Conservation (phyloP, 1,140 invertebrate genomes). For the Saccostrea echinata region DNA sequence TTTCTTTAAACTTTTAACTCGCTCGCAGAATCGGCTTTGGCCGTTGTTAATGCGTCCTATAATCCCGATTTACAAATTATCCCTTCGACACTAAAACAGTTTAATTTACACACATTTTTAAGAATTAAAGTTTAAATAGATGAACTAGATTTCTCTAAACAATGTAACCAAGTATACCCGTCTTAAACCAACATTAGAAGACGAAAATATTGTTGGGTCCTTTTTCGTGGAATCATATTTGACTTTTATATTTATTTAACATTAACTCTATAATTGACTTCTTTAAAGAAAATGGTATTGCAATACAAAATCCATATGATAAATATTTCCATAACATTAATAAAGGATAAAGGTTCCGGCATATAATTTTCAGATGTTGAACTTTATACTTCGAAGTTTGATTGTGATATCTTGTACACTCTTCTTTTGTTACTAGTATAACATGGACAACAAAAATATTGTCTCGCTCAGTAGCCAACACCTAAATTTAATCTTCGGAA, state of each 20-base stretch:
- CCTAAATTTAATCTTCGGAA: not conserved
- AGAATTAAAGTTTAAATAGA: not conserved
- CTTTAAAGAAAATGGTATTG: not conserved
- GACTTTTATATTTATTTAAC: not conserved
- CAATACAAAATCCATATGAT: not conserved
- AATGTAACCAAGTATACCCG: not conserved
- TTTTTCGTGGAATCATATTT: not conserved
- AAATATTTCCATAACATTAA: not conserved
- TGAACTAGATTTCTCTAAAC: not conserved
- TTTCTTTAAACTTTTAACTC: conserved; percentile 23
- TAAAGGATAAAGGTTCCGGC: not conserved
- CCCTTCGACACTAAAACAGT: not conserved
- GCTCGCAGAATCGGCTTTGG: not conserved
- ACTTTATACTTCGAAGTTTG: not conserved
- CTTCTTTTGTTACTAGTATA: not conserved
- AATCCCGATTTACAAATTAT: conserved; percentile 34
- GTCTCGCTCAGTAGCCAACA: not conserved
- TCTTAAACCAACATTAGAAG: not conserved
- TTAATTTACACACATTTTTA: not conserved
- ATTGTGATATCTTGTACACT: not conserved
- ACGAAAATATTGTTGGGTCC: not conserved
- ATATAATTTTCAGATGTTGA: too few species aligned
- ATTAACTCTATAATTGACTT: not conserved
- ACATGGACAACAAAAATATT: not conserved
- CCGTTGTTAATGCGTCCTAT: conserved; percentile 9